phyloP scores from a whole-genome alignment of 2,797 vertebrate species.

The Darevskia mixta region DNA sequence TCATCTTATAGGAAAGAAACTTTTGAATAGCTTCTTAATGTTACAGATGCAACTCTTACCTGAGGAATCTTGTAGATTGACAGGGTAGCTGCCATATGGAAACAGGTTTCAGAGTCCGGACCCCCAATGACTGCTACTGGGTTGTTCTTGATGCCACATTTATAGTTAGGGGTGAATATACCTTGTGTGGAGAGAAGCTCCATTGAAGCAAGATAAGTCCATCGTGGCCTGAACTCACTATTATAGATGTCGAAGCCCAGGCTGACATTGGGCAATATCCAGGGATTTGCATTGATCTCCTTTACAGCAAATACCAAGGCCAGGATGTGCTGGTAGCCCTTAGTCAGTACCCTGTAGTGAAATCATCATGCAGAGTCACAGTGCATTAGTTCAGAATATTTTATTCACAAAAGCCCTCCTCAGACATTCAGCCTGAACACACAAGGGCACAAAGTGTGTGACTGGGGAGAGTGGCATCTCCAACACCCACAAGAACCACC shows the following conservation, averaged over 20 bases:
- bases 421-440: no score
- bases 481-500: no score
- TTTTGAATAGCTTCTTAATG: no score
- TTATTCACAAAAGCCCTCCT: no score
- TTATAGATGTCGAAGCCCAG: neutral
- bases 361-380: neutral
- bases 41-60: neutral
- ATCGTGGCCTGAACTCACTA: neutral
- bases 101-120: neutral
- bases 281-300: constrained; percentile 9
- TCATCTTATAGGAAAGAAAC: no score
- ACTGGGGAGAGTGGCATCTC: no score
- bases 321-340: constrained; percentile 17
- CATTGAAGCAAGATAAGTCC: constrained; percentile 1
- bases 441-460: no score
- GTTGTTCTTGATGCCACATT: neutral
- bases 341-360: neutral
- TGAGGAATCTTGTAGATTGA: neutral
- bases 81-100: neutral
- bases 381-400: neutral
- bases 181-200: neutral
- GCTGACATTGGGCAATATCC: neutral
- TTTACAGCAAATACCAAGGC: constrained; percentile 17
- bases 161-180: constrained; percentile 8
- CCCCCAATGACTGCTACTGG: neutral